phyloP scores from a whole-genome alignment of 1,140 invertebrate species.

The Rhizoglyphus robini region DNA sequence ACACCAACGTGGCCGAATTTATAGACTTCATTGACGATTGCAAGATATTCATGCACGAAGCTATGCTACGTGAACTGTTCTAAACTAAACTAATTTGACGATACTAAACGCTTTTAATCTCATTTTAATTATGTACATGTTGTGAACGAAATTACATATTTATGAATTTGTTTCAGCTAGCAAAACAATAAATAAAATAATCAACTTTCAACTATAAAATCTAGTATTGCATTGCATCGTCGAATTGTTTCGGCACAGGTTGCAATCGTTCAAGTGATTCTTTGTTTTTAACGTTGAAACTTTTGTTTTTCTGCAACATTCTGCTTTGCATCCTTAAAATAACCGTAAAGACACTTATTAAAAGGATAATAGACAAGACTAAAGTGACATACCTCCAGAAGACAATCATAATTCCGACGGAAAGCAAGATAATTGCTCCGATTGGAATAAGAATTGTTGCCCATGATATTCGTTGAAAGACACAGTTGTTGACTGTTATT shows the following conservation, averaged over 20 bases:
- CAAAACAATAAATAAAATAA: no score
- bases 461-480: neutral
- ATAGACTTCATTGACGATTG: no score
- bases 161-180: no score
- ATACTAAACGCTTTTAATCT: neutral
- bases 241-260: neutral
- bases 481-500: neutral
- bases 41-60: no score
- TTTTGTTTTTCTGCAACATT: neutral
- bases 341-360: neutral
- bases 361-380: neutral
- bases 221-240: neutral
- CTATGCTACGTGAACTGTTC: no score
- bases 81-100: no score
- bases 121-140: neutral
- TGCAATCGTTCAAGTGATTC: neutral
- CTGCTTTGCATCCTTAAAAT: neutral
- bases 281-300: neutral
- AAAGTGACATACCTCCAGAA: neutral
- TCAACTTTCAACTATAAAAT: no score
- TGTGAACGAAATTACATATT: no score
- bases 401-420: neutral
- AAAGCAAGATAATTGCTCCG: neutral
- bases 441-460: neutral
- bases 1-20: no score